Percentiles rank a stretch among this genome's conserved stretches.
Evolutionary conservation across 2,113 vertebrate genomes (phyloP).

Genomic region (Junco hyemalis): DNA sequence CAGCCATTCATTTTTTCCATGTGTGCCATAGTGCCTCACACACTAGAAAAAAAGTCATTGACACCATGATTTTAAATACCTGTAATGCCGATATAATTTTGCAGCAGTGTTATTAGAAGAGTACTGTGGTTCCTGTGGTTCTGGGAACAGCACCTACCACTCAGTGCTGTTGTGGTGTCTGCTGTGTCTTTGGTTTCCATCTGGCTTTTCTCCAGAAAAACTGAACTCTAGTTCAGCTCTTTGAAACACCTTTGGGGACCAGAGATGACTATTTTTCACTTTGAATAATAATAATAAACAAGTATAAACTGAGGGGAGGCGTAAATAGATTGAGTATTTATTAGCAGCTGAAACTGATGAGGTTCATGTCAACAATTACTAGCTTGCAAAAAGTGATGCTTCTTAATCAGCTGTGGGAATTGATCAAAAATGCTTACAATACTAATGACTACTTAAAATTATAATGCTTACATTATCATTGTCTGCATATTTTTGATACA

Average conservation of each 20-base stretch:
- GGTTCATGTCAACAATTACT: not conserved
- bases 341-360: slow-evolving; percentile 14
- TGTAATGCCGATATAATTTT: not conserved
- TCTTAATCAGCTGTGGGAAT: slow-evolving; percentile 44
- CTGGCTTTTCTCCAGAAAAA: not conserved
- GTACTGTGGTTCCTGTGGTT: not conserved
- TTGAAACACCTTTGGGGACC: not conserved
- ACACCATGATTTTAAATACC: not conserved
- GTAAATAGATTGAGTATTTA: slow-evolving; percentile 1
- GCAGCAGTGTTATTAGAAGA: not conserved
- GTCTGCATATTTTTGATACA: not conserved
- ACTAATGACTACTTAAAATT: not conserved
- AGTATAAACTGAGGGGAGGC: not conserved
- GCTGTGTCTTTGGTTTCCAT: not conserved
- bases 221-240: not conserved
- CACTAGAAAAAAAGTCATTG: not conserved
- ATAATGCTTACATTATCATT: not conserved
- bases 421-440: slow-evolving; percentile 11
- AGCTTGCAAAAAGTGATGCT: not conserved
- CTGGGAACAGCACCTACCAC: not conserved
- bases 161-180: not conserved
- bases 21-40: not conserved
- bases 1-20: not conserved
- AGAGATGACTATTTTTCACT: not conserved
- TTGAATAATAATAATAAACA: not conserved